phyloP scores from a whole-genome alignment of 2,888 invertebrate genomes.

The Thereva nobilitata region DNA sequence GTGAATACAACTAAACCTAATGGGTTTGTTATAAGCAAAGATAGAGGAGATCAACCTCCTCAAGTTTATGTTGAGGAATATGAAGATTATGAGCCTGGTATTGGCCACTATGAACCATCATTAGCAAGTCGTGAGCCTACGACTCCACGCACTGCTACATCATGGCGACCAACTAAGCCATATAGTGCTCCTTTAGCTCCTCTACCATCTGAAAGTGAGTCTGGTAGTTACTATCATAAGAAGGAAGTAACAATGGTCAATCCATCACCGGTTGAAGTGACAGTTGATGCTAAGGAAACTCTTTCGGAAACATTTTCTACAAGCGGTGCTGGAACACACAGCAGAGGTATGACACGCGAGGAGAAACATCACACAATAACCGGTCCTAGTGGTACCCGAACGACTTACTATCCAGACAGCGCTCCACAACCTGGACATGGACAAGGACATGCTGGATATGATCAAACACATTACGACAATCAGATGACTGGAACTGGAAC shows the following conservation, averaged over 20 bases:
- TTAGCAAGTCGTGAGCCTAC: conserved; percentile 32
- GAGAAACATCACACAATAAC: neutral
- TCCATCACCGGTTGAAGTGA: neutral
- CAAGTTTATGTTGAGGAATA: conserved; percentile 51
- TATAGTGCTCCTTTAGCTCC: conserved; percentile 18
- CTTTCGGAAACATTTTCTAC: neutral
- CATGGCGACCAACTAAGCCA: conserved; percentile 29
- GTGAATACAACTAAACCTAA: conserved; percentile 40
- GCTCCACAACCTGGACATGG: conserved; percentile 21
- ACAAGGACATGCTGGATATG: conserved; percentile 38
- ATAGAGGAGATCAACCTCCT: conserved; percentile 58
- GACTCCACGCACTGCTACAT: conserved; percentile 39
- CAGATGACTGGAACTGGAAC: too few species aligned
- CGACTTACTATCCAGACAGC: neutral
- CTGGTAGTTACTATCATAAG: conserved; percentile 23
- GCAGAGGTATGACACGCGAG: neutral
- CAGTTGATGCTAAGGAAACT: neutral
- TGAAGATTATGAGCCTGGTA: conserved; percentile 52
- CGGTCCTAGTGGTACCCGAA: neutral
- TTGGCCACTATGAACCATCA: conserved; percentile 46
- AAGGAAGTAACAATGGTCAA: conserved; percentile 23
- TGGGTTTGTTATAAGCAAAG: conserved; percentile 50
- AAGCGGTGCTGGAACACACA: neutral
- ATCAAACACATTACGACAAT: conserved; percentile 31
- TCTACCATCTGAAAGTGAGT: conserved; percentile 20